A percentile compares a stretch with the other conserved stretches of the same genome.
Conservation (phyloP, 2,888 invertebrate genomes). For the Andrena praecox region DNA sequence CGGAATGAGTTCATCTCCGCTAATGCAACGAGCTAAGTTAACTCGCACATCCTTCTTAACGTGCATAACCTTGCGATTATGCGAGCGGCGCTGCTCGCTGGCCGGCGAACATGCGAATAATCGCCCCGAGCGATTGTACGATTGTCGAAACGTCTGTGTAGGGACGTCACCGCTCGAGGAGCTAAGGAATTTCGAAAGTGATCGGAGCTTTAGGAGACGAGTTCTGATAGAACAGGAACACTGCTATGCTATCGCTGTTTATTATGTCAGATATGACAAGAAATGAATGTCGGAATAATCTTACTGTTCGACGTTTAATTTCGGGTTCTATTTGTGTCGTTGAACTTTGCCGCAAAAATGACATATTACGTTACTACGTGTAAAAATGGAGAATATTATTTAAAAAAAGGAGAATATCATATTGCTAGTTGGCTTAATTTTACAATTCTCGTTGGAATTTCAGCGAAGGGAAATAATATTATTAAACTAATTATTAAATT, state of each 20-base stretch:
- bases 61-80: constrained; percentile 77
- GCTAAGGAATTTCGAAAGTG: constrained; percentile 42
- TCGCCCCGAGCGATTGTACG: constrained; percentile 41
- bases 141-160: constrained; percentile 46
- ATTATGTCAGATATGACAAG: not conserved
- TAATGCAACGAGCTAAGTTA: constrained; percentile 83
- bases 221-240: not conserved
- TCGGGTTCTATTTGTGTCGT: not conserved
- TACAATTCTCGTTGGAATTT: too few species aligned
- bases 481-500: too few species aligned
- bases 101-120: constrained; percentile 60
- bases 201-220: not conserved
- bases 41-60: constrained; percentile 85
- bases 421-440: too few species aligned
- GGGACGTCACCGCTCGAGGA: constrained; percentile 24
- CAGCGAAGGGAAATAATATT: too few species aligned
- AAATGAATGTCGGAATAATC: not conserved
- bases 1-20: constrained; percentile 83
- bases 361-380: too few species aligned
- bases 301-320: not conserved
- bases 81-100: constrained; percentile 53
- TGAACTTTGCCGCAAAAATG: too few species aligned
- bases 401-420: too few species aligned
- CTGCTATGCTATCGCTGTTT: not conserved
- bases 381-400: too few species aligned